phyloP scores from a whole-genome alignment of 92 coral and sea anemone species.

The Zoanthus gigantus region DNA sequence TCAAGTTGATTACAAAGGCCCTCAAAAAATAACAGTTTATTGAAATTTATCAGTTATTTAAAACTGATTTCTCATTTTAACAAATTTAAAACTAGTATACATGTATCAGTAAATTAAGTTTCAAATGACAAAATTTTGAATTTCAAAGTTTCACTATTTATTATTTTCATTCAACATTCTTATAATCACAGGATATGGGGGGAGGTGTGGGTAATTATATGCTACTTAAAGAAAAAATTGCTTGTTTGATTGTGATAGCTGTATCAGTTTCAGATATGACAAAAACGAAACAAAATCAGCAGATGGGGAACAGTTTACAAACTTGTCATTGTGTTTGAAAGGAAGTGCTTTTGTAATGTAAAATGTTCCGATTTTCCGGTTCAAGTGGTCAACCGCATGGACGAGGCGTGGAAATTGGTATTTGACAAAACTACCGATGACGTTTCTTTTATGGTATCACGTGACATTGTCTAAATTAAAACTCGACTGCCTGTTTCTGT shows the following conservation, averaged over 20 bases:
- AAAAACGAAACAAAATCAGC: conserved; percentile 6
- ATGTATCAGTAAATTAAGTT: neutral
- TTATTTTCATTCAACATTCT: conserved; percentile 22
- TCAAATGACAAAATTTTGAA: neutral
- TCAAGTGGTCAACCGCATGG: conserved; percentile 52
- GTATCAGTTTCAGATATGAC: neutral
- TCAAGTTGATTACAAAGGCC: conserved; percentile 26
- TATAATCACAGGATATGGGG: conserved; percentile 26
- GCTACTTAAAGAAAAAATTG: neutral
- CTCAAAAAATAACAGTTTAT: conserved; percentile 18
- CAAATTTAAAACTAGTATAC: neutral
- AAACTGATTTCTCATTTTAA: neutral
- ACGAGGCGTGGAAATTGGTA: conserved; percentile 51
- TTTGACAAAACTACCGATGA: conserved; percentile 69
- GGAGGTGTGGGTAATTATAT: conserved; percentile 29
- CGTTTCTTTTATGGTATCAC: conserved; percentile 80
- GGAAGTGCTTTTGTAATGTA: conserved; percentile 38
- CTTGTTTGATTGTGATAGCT: neutral
- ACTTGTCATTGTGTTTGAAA: conserved; percentile 1
- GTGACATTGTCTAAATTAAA: conserved; percentile 81
- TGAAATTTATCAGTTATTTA: neutral
- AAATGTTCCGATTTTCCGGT: conserved; percentile 48
- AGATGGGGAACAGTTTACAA: conserved; percentile 25
- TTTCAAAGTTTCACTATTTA: neutral
- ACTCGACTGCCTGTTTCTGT: conserved; percentile 93